A percentile compares a stretch with the other conserved stretches of the same genome.
phyloP scores from a whole-genome alignment of 2,888 invertebrate genomes.

The Patella ulyssiponensis region DNA sequence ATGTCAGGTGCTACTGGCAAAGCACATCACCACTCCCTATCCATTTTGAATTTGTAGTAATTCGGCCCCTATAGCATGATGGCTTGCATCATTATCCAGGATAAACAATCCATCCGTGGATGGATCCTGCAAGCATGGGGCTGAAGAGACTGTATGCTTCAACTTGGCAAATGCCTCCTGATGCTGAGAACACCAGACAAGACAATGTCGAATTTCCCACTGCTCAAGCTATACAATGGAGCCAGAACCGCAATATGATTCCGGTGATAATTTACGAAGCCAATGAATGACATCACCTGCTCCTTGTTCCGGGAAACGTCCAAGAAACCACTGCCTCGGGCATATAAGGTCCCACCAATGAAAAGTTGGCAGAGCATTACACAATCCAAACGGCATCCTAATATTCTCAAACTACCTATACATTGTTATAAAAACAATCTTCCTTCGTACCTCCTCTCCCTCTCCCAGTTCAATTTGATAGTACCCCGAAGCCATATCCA shows the following conservation, averaged over 20 bases:
- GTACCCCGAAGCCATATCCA: constrained; percentile 36
- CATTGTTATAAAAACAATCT: constrained; percentile 42
- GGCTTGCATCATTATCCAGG: constrained; percentile 42
- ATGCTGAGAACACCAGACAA: constrained; percentile 14
- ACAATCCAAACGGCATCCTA: constrained; percentile 41
- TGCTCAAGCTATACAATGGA: constrained; percentile 32
- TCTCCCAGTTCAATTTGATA: constrained; percentile 32
- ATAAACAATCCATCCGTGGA: constrained; percentile 32
- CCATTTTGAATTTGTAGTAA: constrained; percentile 40
- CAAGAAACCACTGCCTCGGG: constrained; percentile 28
- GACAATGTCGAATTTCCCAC: constrained; percentile 16
- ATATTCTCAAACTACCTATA: constrained; percentile 39
- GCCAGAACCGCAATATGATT: constrained; percentile 33
- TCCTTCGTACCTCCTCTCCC: too few relatives aligned
- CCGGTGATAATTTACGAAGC: constrained; percentile 41
- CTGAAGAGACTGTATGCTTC: constrained; percentile 15
- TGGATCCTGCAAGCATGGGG: constrained; percentile 35
- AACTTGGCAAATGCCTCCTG: constrained; percentile 24
- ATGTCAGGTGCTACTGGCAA: constrained; percentile 32
- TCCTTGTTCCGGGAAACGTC: constrained; percentile 26
- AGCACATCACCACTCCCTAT: constrained; percentile 35
- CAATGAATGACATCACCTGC: constrained; percentile 38
- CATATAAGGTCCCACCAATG: constrained; percentile 29
- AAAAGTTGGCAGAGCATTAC: constrained; percentile 41
- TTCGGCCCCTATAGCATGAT: constrained; percentile 39